A percentile compares a stretch with the other conserved stretches of the same genome.
Conservation (phyloP, 2,888 invertebrate genomes). For the Labia minor region DNA sequence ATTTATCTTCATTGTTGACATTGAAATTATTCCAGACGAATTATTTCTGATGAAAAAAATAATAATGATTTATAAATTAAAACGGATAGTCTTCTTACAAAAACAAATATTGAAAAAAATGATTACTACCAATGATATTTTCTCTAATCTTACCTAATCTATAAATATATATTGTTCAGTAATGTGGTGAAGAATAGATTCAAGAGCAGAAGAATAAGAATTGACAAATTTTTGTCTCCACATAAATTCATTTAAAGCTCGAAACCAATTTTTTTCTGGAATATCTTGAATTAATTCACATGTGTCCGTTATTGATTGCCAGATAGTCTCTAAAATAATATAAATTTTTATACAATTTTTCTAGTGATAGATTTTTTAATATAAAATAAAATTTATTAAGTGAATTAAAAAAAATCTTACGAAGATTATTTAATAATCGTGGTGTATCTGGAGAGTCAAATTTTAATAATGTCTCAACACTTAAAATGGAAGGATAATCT, state of each 20-base stretch:
- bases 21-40: too few species aligned
- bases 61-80: too few species aligned
- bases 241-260: slow-evolving; percentile 36
- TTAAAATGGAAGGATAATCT: slow-evolving; percentile 33
- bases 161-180: slow-evolving; percentile 30
- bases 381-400: background rate
- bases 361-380: too few species aligned
- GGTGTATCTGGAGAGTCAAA: slow-evolving; percentile 37
- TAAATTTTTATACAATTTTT: slow-evolving; percentile 24
- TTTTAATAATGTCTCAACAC: slow-evolving; percentile 37
- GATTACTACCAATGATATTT: too few species aligned
- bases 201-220: slow-evolving; percentile 34
- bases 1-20: too few species aligned
- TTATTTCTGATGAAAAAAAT: too few species aligned
- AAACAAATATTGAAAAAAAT: too few species aligned
- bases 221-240: slow-evolving; percentile 39
- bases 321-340: slow-evolving; percentile 47
- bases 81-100: too few species aligned
- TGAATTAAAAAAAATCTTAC: slow-evolving; percentile 30
- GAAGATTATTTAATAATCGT: slow-evolving; percentile 37
- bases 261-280: slow-evolving; percentile 33
- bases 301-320: slow-evolving; percentile 48
- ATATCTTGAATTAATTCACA: slow-evolving; percentile 45
- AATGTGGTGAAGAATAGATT: slow-evolving; percentile 37
- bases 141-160: slow-evolving; percentile 14